Conservation (phyloP, 1,140 invertebrate species). For the Dreissena polymorpha region DNA sequence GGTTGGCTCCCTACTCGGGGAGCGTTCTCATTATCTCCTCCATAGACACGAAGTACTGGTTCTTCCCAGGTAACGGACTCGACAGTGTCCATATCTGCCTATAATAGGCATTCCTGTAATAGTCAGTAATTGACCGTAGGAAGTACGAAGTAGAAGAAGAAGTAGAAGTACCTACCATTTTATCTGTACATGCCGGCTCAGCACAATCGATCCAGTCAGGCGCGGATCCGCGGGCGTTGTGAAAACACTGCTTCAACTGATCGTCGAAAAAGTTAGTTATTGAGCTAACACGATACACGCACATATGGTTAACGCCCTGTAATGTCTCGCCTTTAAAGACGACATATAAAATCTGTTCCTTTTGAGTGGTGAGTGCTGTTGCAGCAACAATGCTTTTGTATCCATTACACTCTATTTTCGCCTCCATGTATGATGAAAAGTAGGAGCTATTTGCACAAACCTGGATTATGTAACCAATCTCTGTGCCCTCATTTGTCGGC, state of each 20-base stretch:
- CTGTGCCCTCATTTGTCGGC: neutral
- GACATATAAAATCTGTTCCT: neutral
- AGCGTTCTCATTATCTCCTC: too few species aligned
- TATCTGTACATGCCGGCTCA: neutral
- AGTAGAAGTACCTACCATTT: neutral
- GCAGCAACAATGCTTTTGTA: slow-evolving; percentile 12
- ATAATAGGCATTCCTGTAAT: too few species aligned
- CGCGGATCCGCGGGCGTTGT: neutral
- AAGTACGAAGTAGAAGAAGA: too few species aligned
- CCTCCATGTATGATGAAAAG: slow-evolving; percentile 27
- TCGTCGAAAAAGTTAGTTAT: neutral
- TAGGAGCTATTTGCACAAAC: slow-evolving; percentile 6
- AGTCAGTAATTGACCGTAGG: too few species aligned
- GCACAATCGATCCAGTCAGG: neutral
- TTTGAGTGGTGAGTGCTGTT: neutral
- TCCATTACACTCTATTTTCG: slow-evolving; percentile 14
- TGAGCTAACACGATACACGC: neutral
- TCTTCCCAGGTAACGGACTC: too few species aligned
- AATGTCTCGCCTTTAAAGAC: neutral
- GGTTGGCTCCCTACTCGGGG: too few species aligned
- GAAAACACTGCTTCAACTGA: neutral
- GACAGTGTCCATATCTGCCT: too few species aligned
- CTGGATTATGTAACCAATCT: slow-evolving; percentile 13
- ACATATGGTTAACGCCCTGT: neutral
- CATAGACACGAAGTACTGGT: too few species aligned